phyloP scores from a whole-genome alignment of 2,888 invertebrate species.

The Helobdella robusta region DNA sequence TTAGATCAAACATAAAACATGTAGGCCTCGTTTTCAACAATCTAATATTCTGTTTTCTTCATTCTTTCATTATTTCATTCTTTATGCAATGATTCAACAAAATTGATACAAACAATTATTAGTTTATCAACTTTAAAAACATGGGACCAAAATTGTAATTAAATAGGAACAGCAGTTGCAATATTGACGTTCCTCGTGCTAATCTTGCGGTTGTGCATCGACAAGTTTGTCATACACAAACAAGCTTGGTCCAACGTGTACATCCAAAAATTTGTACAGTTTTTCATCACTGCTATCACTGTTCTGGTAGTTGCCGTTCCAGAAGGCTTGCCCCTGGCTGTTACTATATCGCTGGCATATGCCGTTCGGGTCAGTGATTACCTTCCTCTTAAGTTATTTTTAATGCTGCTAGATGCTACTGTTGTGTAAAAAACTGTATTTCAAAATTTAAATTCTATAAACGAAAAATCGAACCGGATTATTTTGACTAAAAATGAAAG shows the following conservation, averaged over 20 bases:
- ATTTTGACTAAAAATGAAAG: constrained; percentile 35
- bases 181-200: constrained; percentile 92
- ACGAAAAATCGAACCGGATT: background rate
- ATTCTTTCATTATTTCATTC: too few relatives aligned
- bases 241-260: constrained; percentile 55
- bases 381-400: background rate
- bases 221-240: constrained; percentile 68
- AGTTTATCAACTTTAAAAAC: too few relatives aligned
- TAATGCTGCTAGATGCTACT: too few relatives aligned
- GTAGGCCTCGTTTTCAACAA: too few relatives aligned
- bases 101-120: too few relatives aligned
- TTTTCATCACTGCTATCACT: constrained; percentile 98
- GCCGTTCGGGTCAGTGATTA: constrained; percentile 85
- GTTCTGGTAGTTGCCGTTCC: constrained; percentile 98
- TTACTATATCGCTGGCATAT: constrained; percentile 93
- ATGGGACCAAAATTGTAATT: too few relatives aligned
- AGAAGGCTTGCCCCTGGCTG: constrained; percentile 94
- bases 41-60: too few relatives aligned
- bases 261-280: constrained; percentile 82
- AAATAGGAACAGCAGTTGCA: constrained; percentile 74
- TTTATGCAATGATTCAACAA: too few relatives aligned
- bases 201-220: constrained; percentile 84
- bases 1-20: too few relatives aligned
- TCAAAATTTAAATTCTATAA: too few relatives aligned
- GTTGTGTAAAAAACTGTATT: too few relatives aligned